Conservation (phyloP, 2,797 vertebrate genomes). For the Chelon auratus region DNA sequence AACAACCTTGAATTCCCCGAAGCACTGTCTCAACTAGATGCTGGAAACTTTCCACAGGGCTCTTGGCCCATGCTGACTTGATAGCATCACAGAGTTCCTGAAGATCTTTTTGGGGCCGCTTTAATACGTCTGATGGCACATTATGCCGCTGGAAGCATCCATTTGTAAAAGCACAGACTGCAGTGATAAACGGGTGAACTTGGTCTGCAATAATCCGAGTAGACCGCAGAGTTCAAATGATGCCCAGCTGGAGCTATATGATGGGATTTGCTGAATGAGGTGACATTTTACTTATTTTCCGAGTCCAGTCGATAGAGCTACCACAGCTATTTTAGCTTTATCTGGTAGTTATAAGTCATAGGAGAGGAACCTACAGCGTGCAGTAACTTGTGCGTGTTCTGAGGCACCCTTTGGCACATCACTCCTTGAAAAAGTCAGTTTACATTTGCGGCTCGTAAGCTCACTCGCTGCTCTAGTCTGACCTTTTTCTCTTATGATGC, state of each 20-base stretch:
- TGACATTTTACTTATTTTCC: slow-evolving; percentile 5
- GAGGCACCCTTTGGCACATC: slow-evolving; percentile 12
- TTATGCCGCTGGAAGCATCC: slow-evolving; percentile 47
- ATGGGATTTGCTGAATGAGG: slow-evolving; percentile 8
- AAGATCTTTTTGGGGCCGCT: slow-evolving; percentile 19
- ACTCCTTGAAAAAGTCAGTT: slow-evolving; percentile 4
- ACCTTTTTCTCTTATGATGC: slow-evolving; percentile 26
- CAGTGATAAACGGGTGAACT: slow-evolving; percentile 21
- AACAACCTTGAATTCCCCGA: slow-evolving; percentile 20
- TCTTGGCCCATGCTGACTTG: slow-evolving; percentile 41
- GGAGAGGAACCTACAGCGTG: not conserved
- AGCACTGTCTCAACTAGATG: slow-evolving; percentile 22
- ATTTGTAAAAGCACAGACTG: slow-evolving; percentile 14
- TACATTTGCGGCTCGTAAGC: slow-evolving; percentile 27
- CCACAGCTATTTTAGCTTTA: not conserved
- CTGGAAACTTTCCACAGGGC: slow-evolving; percentile 40
- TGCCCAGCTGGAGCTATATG: slow-evolving; percentile 1
- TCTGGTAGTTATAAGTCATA: not conserved
- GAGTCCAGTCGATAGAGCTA: not conserved
- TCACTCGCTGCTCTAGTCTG: slow-evolving; percentile 25
- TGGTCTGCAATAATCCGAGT: slow-evolving; percentile 25
- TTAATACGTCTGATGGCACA: slow-evolving; percentile 43
- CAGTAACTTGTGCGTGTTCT: not conserved
- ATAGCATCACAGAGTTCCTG: slow-evolving; percentile 31
- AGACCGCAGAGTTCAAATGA: slow-evolving; percentile 19